phyloP scores from a whole-genome alignment of 2,888 invertebrate species.

The Pardosa pseudoannulata region DNA sequence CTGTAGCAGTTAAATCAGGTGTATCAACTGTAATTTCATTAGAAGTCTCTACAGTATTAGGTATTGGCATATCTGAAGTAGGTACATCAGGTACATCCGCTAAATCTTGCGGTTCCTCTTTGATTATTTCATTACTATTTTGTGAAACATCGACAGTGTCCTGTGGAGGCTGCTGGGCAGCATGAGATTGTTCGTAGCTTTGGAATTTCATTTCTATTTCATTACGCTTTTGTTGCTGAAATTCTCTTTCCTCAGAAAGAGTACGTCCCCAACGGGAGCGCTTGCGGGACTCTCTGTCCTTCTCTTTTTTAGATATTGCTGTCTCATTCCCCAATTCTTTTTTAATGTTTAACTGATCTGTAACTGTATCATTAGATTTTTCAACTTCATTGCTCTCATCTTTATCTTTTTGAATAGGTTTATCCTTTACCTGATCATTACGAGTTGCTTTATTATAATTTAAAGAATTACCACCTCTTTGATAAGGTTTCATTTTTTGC shows the following conservation, averaged over 20 bases:
- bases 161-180: slow-evolving; percentile 15
- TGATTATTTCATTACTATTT: background rate
- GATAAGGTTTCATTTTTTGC: slow-evolving; percentile 25
- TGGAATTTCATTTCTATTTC: slow-evolving; percentile 64
- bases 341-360: background rate
- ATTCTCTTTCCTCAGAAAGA: slow-evolving; percentile 62
- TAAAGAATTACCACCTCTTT: slow-evolving; percentile 22
- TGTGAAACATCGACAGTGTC: background rate
- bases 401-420: background rate
- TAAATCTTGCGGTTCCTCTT: background rate
- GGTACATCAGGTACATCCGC: background rate
- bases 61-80: too few species aligned
- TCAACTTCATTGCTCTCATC: background rate
- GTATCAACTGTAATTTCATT: background rate
- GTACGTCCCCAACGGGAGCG: slow-evolving; percentile 66
- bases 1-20: background rate
- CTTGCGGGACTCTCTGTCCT: slow-evolving; percentile 38
- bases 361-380: background rate
- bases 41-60: background rate
- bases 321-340: background rate
- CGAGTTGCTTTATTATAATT: slow-evolving; percentile 7
- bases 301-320: slow-evolving; percentile 3
- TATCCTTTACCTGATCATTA: background rate
- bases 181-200: slow-evolving; percentile 53
- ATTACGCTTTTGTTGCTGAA: slow-evolving; percentile 46